phyloP scores from a whole-genome alignment of 2,888 invertebrate species.

The Tryphoninae sp. region DNA sequence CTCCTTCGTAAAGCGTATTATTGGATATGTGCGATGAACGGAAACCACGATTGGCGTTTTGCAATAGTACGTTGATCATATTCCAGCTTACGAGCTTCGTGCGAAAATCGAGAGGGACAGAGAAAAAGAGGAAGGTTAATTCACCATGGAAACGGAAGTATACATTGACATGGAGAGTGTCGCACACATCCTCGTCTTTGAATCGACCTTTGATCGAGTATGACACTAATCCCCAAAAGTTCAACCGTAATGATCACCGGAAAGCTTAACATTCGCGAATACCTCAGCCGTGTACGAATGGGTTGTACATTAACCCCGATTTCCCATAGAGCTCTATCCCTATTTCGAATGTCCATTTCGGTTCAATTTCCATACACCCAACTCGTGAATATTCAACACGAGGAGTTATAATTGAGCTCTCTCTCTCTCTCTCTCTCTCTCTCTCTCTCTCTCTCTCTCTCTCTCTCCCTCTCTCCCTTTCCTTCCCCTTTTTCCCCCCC shows the following conservation, averaged over 20 bases:
- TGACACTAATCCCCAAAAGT: not conserved
- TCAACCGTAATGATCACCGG: conserved; percentile 32
- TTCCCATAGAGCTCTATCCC: not conserved
- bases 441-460: not conserved
- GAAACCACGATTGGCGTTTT: conserved; percentile 56
- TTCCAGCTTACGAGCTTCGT: conserved; percentile 20
- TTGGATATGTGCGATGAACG: conserved; percentile 29
- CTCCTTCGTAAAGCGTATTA: conserved; percentile 13
- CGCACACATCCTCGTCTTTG: conserved; percentile 1
- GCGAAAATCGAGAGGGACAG: conserved; percentile 29
- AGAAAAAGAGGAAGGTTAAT: conserved; percentile 9
- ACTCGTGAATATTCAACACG: not conserved
- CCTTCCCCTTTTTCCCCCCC: no score
- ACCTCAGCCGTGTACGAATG: not conserved
- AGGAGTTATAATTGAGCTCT: not conserved
- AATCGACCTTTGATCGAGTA: conserved; percentile 11
- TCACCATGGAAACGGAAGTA: conserved; percentile 28
- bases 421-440: not conserved
- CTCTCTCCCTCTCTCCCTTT: not conserved
- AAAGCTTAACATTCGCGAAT: conserved; percentile 15
- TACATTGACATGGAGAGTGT: not conserved
- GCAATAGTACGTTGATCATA: conserved; percentile 21
- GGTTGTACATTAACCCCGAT: not conserved
- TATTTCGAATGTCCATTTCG: conserved; percentile 1
- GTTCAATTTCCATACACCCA: not conserved